Evolutionary conservation across 2,797 vertebrate genomes (phyloP), one percentile per base, ranked within the genome.

Genomic region (Typhlichthys eigenmanni): DNA sequence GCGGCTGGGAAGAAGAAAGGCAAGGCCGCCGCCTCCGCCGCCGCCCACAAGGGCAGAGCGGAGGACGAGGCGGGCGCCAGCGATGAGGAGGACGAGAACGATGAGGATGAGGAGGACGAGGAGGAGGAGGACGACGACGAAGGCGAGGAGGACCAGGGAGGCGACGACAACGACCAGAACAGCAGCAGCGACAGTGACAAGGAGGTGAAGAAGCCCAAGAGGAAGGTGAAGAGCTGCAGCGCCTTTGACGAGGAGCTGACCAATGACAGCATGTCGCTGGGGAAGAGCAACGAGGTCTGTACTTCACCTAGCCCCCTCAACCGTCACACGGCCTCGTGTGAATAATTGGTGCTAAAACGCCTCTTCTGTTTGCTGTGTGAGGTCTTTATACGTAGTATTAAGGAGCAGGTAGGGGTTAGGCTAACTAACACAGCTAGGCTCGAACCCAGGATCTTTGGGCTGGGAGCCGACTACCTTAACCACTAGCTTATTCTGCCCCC

Each of bases 191-290:
- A 95, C 70, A 96, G 94, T 5, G 95, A 97, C 60, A 94, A 91
- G 72, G 94, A 92, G 62, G 81, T 88, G 72, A 96, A 96, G 87
- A 96, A 95, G 85, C 90, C 91, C 74, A 96, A 94, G 87, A 94
- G 90, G 78, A 97, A 96, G 88, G 81, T 87, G 2, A 97, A 95
- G 89, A 95, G 84, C 84, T 91, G 82, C 85, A 93, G 91, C 64
- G 82, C 92, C 38, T 96, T 98, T 79, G 95, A 98, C 79, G 97
- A 99, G 79, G 97, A 99, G 81, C 92, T 98, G 90, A 98, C 97
- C 78, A 98, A 98, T 86, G 97, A 99, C 92, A 98, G 96, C 89
- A 94, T 97, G 87, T 97, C 95, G 64, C 97, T 98, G 79, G 96
- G 95, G 85, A 98, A 98, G 83, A 95, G 95, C 79, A 96, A 96